A percentile compares a stretch with the other conserved stretches of the same genome.
Conservation (phyloP, 2,113 vertebrate species). For the Trichechus manatus region DNA sequence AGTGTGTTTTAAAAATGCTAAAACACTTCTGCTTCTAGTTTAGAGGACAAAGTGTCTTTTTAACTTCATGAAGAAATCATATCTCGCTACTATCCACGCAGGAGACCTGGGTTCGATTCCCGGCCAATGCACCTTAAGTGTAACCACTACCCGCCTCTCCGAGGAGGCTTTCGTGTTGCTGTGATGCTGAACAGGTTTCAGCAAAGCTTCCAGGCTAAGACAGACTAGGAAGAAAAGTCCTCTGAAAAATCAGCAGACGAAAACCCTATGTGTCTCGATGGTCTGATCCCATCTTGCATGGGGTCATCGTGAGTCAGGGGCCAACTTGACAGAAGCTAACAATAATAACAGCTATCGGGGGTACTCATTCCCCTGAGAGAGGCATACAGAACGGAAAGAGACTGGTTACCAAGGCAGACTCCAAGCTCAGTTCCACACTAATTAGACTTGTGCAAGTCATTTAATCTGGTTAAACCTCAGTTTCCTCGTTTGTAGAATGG, state of each 20-base stretch:
- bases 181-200: neutral
- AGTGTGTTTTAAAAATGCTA: neutral
- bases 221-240: neutral
- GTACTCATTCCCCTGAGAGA: neutral
- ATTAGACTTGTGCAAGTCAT: neutral
- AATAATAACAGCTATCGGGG: neutral
- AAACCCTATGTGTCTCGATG: neutral
- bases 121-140: neutral
- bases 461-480: neutral
- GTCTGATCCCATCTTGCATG: neutral
- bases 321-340: neutral
- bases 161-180: neutral
- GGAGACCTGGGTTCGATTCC: neutral
- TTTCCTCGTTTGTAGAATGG: neutral
- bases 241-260: neutral
- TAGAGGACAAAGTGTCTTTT: neutral
- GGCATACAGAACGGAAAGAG: too few relatives aligned
- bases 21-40: conserved; percentile 3
- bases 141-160: neutral
- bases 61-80: neutral
- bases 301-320: neutral
- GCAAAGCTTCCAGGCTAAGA: neutral
- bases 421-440: neutral
- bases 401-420: neutral
- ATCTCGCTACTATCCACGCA: neutral